Evolutionary conservation across 2,113 vertebrate species (phyloP).

Genomic region (Triplophysa tibetana): DNA sequence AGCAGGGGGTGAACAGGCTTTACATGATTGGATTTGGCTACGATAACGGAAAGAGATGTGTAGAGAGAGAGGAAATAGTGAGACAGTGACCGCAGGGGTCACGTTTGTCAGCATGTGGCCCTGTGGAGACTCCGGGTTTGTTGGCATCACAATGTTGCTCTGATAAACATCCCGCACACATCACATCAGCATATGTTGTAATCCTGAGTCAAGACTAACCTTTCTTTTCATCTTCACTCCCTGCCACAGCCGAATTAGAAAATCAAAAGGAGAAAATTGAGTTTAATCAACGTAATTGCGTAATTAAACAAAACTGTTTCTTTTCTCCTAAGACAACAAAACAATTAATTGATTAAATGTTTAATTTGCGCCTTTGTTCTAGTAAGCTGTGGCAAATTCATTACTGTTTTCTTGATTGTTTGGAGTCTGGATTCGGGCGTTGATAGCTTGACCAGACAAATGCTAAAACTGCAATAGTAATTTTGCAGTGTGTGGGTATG

Average conservation of each 20-base stretch:
- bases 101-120: constrained; percentile 34
- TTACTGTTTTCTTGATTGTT: neutral
- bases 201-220: constrained; percentile 25
- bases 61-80: constrained; percentile 11
- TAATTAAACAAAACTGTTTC: constrained; percentile 23
- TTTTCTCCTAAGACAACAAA: neutral
- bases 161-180: constrained; percentile 47
- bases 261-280: constrained; percentile 21
- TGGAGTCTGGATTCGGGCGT: neutral
- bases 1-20: constrained; percentile 36
- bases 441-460: neutral
- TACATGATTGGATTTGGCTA: constrained; percentile 59
- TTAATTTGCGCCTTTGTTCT: neutral
- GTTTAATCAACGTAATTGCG: constrained; percentile 15
- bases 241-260: neutral
- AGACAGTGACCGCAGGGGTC: constrained; percentile 7
- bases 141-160: constrained; percentile 38
- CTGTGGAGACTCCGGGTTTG: constrained; percentile 37
- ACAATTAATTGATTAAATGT: neutral
- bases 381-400: neutral
- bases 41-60: constrained; percentile 27
- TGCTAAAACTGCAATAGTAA: neutral
- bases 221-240: neutral
- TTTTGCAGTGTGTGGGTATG: neutral
- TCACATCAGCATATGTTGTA: constrained; percentile 43